Percentiles rank a stretch among this genome's conserved stretches.
These are phyloP conservation scores for Sterna hirundo DNA, from an alignment of 2,113 vertebrate genomes.

Conservation along the genomic window DNA sequence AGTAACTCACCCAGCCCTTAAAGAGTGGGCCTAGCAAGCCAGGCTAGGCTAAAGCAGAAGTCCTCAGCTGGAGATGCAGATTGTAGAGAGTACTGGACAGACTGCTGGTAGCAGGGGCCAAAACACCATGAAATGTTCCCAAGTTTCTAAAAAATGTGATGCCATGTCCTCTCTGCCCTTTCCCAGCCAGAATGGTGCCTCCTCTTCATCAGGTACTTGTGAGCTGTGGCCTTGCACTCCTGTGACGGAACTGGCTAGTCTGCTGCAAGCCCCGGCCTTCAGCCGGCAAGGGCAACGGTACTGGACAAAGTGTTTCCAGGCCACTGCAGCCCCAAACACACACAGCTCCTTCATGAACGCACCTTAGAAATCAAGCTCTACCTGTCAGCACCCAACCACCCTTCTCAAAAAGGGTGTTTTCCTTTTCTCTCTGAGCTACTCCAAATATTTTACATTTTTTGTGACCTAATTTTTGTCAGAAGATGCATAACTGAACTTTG, in stretches of 20 bases:
- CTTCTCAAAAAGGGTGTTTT: not conserved
- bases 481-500: not conserved
- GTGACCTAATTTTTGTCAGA: not conserved
- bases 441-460: not conserved
- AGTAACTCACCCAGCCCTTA: not conserved
- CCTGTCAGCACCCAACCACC: not conserved
- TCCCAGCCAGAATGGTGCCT: not conserved
- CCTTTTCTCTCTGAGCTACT: not conserved
- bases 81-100: not conserved
- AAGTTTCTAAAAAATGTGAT: not conserved
- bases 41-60: not conserved
- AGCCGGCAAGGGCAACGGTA: fast-evolving
- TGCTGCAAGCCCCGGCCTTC: not conserved
- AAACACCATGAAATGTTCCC: not conserved
- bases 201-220: fast-evolving
- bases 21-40: not conserved
- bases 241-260: not conserved
- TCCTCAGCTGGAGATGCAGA: not conserved
- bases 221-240: not conserved
- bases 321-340: not conserved
- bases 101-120: not conserved
- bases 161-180: not conserved
- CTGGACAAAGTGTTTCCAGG: not conserved
- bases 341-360: not conserved
- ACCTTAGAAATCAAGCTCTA: not conserved